A percentile compares a stretch with the other conserved stretches of the same genome.
Conservation (phyloP, 2,797 vertebrate genomes). For the Geotrypetes seraphini region DNA sequence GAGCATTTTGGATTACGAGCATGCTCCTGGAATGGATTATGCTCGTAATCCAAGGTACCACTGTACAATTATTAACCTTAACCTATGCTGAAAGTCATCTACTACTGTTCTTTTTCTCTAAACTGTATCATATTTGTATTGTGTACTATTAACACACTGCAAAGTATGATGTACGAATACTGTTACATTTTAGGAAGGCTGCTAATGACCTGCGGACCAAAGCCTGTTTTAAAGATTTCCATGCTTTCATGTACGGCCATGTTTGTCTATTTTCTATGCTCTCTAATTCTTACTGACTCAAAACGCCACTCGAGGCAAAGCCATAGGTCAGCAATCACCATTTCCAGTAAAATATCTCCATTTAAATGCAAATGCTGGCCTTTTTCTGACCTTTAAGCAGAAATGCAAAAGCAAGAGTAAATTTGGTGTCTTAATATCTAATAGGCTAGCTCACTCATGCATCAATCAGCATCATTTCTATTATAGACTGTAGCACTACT, state of each 20-base stretch:
- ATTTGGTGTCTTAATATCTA: conserved; percentile 38
- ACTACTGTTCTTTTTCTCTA: too few species aligned
- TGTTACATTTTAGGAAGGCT: not conserved
- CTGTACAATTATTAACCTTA: too few species aligned
- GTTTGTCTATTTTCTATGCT: conserved; percentile 10
- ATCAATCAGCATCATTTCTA: conserved; percentile 22
- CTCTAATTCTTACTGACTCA: conserved; percentile 13
- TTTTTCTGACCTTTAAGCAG: conserved; percentile 54
- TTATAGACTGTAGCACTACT: conserved; percentile 14
- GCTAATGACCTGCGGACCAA: not conserved
- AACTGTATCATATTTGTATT: conserved; percentile 3
- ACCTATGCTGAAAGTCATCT: conserved; percentile 8
- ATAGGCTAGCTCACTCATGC: conserved; percentile 12
- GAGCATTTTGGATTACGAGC: too few species aligned
- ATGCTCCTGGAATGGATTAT: too few species aligned
- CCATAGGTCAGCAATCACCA: conserved; percentile 46
- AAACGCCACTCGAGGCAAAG: conserved; percentile 17
- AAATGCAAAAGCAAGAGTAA: conserved; percentile 42
- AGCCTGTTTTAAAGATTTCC: conserved; percentile 12
- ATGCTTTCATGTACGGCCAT: conserved; percentile 12
- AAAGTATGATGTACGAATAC: conserved; percentile 5
- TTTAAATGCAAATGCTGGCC: conserved; percentile 68
- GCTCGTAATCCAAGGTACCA: too few species aligned
- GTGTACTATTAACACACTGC: not conserved
- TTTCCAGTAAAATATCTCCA: conserved; percentile 54